phyloP scores from a whole-genome alignment of 2,113 vertebrate genomes.

The Triplophysa dalaica region DNA sequence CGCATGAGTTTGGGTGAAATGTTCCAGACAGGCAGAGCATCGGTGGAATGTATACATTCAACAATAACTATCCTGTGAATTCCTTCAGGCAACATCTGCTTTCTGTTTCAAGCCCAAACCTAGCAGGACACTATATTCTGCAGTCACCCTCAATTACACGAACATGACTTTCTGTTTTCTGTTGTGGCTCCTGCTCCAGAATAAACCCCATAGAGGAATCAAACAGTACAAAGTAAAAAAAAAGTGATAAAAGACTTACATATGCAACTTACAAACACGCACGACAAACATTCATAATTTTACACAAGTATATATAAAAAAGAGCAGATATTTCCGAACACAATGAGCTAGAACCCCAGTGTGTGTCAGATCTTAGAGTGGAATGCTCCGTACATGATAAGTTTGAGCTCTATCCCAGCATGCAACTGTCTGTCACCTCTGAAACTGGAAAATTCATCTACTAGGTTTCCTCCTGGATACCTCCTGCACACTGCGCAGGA shows the following conservation, averaged over 20 bases:
- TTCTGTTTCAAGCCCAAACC: slow-evolving; percentile 6
- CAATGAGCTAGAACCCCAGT: background rate
- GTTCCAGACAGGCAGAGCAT: slow-evolving; percentile 32
- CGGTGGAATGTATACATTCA: slow-evolving; percentile 34
- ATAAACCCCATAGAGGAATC: slow-evolving; percentile 8
- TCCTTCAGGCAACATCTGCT: slow-evolving; percentile 40
- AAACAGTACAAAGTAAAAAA: slow-evolving; percentile 8
- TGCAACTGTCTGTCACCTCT: slow-evolving; percentile 22
- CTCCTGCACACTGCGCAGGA: slow-evolving; percentile 53
- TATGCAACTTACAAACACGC: slow-evolving; percentile 10
- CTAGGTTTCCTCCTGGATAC: slow-evolving; percentile 47
- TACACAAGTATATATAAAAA: background rate
- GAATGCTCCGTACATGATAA: background rate
- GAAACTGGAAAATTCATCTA: slow-evolving; percentile 26
- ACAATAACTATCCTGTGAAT: slow-evolving; percentile 29
- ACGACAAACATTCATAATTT: background rate
- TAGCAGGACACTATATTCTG: slow-evolving; percentile 38
- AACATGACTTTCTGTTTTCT: slow-evolving; percentile 29
- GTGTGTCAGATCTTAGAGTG: background rate
- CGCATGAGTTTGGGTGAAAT: slow-evolving; percentile 15
- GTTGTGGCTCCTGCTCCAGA: slow-evolving; percentile 7
- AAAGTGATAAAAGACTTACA: slow-evolving; percentile 15
- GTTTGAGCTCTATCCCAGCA: slow-evolving; percentile 37
- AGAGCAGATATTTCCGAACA: slow-evolving; percentile 17
- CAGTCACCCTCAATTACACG: slow-evolving; percentile 20